Conservation (phyloP, 2,888 invertebrate genomes). For the Chymomyza fuscimana region DNA sequence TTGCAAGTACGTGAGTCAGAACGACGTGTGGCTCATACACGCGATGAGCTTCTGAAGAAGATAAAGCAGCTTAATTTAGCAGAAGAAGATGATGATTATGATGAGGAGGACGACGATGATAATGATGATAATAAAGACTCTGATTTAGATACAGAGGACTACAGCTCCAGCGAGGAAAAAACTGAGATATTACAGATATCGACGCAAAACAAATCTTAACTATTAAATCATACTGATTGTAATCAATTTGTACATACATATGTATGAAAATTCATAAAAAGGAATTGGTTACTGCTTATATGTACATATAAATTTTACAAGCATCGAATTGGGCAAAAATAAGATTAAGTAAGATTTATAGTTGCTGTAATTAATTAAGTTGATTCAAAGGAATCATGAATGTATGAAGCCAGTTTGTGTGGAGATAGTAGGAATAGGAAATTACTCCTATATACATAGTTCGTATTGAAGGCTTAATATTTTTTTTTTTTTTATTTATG, state of each 20-base stretch:
- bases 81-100: conserved; percentile 68
- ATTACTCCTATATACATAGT: too few species aligned
- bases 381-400: too few species aligned
- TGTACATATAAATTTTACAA: conserved; percentile 10
- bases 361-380: too few species aligned
- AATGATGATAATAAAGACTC: conserved; percentile 36
- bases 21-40: conserved; percentile 71
- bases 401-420: too few species aligned
- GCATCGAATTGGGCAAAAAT: conserved; percentile 37
- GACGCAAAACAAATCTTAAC: conserved; percentile 13
- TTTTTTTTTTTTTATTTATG: too few species aligned
- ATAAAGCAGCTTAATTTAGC: conserved; percentile 80
- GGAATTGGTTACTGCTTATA: too few species aligned
- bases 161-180: conserved; percentile 29
- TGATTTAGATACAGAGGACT: conserved; percentile 49
- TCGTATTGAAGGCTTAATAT: too few species aligned
- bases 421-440: too few species aligned
- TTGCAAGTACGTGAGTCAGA: conserved; percentile 46
- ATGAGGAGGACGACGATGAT: conserved; percentile 53
- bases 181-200: not conserved
- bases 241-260: too few species aligned
- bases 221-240: not conserved
- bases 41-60: conserved; percentile 80
- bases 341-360: too few species aligned
- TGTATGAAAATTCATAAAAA: too few species aligned